A percentile compares a stretch with the other conserved stretches of the same genome.
phyloP scores from a whole-genome alignment of 2,797 vertebrate species.

The Thalassophryne amazonica region DNA sequence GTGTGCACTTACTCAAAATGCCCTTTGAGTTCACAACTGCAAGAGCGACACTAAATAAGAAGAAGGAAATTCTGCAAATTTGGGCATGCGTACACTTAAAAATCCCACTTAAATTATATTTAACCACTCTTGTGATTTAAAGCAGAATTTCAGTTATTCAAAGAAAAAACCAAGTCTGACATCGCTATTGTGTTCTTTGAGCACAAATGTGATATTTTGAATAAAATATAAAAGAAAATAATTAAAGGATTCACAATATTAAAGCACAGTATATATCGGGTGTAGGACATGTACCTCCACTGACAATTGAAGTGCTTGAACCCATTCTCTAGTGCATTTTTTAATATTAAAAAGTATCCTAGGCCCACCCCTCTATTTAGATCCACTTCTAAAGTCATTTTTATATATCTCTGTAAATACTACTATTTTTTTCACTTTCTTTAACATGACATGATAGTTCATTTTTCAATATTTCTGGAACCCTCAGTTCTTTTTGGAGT shows the following conservation, averaged over 20 bases:
- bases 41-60: slow-evolving; percentile 24
- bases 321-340: too few relatives aligned
- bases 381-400: too few relatives aligned
- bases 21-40: slow-evolving; percentile 33
- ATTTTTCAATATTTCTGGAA: too few relatives aligned
- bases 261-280: background rate
- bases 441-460: too few relatives aligned
- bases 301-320: too few relatives aligned
- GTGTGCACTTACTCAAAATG: slow-evolving; percentile 14
- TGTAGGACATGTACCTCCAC: too few relatives aligned
- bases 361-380: too few relatives aligned
- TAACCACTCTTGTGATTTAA: background rate
- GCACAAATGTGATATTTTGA: background rate
- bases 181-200: background rate
- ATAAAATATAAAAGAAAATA: background rate
- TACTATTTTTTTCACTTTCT: too few relatives aligned
- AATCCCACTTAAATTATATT: slow-evolving; percentile 9
- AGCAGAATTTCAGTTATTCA: background rate
- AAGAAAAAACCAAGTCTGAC: background rate
- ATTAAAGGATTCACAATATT: background rate
- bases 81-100: slow-evolving; percentile 7
- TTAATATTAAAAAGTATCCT: too few relatives aligned
- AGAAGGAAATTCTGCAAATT: slow-evolving; percentile 48
- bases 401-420: too few relatives aligned
- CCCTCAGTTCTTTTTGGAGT: too few relatives aligned